These are phyloP conservation scores for Physeter macrocephalus DNA, from an alignment of 2,113 vertebrate species.

Conservation along the genomic window DNA sequence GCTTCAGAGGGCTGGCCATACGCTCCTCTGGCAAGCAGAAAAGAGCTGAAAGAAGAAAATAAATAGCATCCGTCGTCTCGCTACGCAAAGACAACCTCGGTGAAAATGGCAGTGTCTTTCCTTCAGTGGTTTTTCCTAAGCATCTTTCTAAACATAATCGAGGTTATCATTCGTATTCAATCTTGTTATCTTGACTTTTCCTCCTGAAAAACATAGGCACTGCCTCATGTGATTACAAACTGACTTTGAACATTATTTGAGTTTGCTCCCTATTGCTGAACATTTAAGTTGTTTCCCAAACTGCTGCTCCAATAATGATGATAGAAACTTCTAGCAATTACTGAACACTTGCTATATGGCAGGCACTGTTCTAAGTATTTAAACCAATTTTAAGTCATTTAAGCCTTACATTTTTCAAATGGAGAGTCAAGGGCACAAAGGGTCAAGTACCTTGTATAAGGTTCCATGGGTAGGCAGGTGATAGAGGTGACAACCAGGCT, in stretches of 20 bases:
- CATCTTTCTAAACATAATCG: not conserved
- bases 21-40: not conserved
- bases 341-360: not conserved
- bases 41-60: not conserved
- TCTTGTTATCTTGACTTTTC: not conserved
- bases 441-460: not conserved
- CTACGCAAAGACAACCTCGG: not conserved
- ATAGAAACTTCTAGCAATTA: not conserved
- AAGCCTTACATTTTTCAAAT: not conserved
- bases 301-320: not conserved
- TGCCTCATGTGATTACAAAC: not conserved
- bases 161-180: not conserved
- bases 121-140: not conserved
- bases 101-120: rapidly evolving
- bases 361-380: not conserved
- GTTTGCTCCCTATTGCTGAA: not conserved
- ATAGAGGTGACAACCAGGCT: not conserved
- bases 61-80: not conserved
- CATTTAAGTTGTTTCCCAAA: not conserved
- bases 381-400: not conserved
- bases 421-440: not conserved
- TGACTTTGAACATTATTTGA: not conserved
- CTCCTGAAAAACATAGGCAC: not conserved
- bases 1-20: not conserved
- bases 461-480: not conserved